Percentiles rank a stretch among this genome's conserved stretches.
These are phyloP conservation scores for Cosmorhoe ocellata DNA, from an alignment of 2,888 invertebrate species.

Conservation along the genomic window DNA sequence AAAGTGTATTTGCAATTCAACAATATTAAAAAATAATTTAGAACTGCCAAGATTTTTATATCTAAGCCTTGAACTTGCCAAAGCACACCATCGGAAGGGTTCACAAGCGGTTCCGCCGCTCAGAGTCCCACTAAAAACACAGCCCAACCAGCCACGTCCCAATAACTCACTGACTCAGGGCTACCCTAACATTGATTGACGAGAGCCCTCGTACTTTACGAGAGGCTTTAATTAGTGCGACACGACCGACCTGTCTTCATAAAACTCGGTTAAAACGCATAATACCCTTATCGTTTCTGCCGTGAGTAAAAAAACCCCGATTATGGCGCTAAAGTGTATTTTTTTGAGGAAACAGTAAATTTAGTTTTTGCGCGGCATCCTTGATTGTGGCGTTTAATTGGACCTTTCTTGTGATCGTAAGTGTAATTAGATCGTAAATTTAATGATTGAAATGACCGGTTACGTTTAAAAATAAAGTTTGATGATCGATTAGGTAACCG, in stretches of 20 bases:
- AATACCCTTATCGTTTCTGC: background rate
- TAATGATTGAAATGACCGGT: background rate
- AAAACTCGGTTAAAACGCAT: conserved; percentile 41
- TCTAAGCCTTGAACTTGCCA: no score
- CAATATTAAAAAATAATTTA: no score
- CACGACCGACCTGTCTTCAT: conserved; percentile 58
- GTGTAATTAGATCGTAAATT: conserved; percentile 22
- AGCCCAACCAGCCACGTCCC: conserved; percentile 41
- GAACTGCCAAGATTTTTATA: no score
- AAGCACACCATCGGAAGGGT: no score
- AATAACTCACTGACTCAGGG: conserved; percentile 57
- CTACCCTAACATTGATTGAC: conserved; percentile 70
- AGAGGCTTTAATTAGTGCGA: conserved; percentile 71
- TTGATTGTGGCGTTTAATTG: conserved; percentile 24
- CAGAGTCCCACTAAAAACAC: conserved; percentile 4
- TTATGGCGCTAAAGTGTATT: conserved; percentile 15
- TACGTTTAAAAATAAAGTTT: no score
- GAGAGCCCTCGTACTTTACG: conserved; percentile 65
- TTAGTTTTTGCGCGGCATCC: conserved; percentile 23
- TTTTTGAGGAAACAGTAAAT: conserved; percentile 16
- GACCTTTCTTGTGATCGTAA: conserved; percentile 20
- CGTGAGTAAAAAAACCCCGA: conserved; percentile 10
- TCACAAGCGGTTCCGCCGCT: background rate
- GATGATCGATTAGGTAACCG: no score
- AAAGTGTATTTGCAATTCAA: background rate